Conservation (phyloP, 1,140 invertebrate species). For the Littorina saxatilis region DNA sequence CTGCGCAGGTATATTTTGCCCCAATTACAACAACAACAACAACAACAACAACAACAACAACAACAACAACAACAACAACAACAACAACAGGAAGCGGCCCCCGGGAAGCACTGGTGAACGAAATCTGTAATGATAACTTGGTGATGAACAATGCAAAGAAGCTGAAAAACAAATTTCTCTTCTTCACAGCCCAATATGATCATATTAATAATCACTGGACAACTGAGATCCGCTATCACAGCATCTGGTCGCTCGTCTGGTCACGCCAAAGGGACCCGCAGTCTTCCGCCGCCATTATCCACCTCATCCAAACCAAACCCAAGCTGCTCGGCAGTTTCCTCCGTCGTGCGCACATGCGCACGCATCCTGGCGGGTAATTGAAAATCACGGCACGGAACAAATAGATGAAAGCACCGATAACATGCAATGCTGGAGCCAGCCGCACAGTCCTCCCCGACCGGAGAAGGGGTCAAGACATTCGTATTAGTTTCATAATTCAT, state of each 20-base stretch:
- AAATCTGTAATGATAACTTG: too few relatives aligned
- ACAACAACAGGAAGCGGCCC: too few relatives aligned
- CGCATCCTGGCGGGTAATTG: slow-evolving; percentile 41
- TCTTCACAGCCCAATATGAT: too few relatives aligned
- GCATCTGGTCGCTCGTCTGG: background rate
- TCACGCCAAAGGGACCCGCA: background rate
- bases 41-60: too few relatives aligned
- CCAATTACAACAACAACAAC: too few relatives aligned
- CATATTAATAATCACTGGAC: background rate
- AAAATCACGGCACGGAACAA: slow-evolving; percentile 42
- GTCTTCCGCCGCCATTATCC: background rate
- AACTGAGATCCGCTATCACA: background rate
- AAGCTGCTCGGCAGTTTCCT: background rate
- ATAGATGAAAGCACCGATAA: slow-evolving; percentile 41
- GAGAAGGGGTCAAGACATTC: slow-evolving; percentile 31
- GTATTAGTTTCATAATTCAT: slow-evolving; percentile 43
- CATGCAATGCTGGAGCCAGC: slow-evolving; percentile 35
- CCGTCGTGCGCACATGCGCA: slow-evolving; percentile 32
- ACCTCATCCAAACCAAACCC: background rate
- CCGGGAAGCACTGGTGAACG: too few relatives aligned
- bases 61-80: too few relatives aligned
- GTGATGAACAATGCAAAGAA: too few relatives aligned
- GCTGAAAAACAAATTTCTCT: too few relatives aligned
- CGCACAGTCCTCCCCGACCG: background rate
- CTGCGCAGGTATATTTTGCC: too few relatives aligned